phyloP scores from a whole-genome alignment of 2,888 invertebrate species.

The Agriopis leucophaearia region DNA sequence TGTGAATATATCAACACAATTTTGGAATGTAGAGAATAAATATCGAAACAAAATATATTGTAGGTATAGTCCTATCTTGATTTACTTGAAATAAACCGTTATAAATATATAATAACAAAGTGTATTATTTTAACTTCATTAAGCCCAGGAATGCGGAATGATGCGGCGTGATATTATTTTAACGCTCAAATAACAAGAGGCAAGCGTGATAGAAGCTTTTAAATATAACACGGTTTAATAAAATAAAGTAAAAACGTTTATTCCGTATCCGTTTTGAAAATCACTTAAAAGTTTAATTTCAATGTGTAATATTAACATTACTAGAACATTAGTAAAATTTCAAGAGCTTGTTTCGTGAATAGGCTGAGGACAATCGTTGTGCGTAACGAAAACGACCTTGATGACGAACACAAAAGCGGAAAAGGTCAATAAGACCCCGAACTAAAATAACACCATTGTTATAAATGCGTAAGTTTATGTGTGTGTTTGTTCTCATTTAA shows the following conservation, averaged over 20 bases:
- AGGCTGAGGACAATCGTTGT: conserved; percentile 24
- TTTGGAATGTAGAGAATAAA: no score
- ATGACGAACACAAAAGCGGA: conserved; percentile 26
- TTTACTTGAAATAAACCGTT: background rate
- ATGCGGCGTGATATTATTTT: conserved; percentile 30
- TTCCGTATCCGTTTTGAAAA: no score
- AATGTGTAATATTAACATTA: background rate
- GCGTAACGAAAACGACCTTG: conserved; percentile 28
- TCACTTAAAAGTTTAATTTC: background rate
- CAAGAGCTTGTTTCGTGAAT: conserved; percentile 26
- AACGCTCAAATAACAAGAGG: conserved; percentile 23
- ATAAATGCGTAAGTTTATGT: background rate
- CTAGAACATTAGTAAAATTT: no score
- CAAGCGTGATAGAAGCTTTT: conserved; percentile 10
- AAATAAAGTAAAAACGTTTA: no score
- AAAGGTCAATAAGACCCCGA: conserved; percentile 30
- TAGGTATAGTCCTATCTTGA: background rate
- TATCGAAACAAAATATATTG: no score
- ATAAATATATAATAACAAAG: conserved; percentile 1
- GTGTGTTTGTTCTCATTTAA: background rate
- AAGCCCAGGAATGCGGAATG: conserved; percentile 35
- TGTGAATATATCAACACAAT: no score
- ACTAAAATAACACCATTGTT: conserved; percentile 16
- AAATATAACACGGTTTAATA: background rate
- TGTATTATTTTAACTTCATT: conserved; percentile 24